Evolutionary conservation across 1,140 invertebrate species (phyloP).

Genomic region (Bradysia coprophila): DNA sequence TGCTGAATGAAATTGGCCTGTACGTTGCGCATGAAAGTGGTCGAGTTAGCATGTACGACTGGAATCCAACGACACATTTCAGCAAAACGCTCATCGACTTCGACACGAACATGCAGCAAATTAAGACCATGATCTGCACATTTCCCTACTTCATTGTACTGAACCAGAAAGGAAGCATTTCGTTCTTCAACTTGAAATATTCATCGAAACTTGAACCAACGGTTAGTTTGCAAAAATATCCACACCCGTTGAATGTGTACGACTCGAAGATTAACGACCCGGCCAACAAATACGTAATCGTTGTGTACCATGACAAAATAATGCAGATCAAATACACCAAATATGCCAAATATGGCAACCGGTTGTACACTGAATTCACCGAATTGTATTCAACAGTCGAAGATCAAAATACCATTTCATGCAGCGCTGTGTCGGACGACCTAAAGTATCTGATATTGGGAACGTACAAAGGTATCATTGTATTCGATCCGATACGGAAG

Average conservation of each 20-base stretch:
- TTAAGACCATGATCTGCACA: not conserved
- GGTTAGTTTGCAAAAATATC: not conserved
- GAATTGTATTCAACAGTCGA: not conserved
- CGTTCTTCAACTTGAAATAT: conserved; percentile 1
- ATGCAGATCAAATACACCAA: conserved; percentile 1
- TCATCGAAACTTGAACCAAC: not conserved
- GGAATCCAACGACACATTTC: not conserved
- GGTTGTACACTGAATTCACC: not conserved
- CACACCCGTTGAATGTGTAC: conserved; percentile 6
- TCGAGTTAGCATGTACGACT: not conserved
- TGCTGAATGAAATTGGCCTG: not conserved
- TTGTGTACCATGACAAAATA: conserved; percentile 9
- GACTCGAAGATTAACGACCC: not conserved
- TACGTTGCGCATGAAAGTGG: not conserved
- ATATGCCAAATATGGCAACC: not conserved
- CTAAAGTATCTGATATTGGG: conserved; percentile 14
- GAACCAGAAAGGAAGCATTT: not conserved
- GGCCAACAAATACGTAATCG: conserved; percentile 6
- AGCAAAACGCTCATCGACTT: not conserved
- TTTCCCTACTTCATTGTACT: not conserved
- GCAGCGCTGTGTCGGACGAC: conserved; percentile 11
- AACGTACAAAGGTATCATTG: conserved; percentile 12
- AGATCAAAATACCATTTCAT: conserved; percentile 9
- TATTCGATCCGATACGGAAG: conserved; percentile 11
- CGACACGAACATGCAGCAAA: not conserved